These are phyloP conservation scores for Spialia ferax DNA, from an alignment of 2,888 invertebrate genomes.

Conservation along the genomic window DNA sequence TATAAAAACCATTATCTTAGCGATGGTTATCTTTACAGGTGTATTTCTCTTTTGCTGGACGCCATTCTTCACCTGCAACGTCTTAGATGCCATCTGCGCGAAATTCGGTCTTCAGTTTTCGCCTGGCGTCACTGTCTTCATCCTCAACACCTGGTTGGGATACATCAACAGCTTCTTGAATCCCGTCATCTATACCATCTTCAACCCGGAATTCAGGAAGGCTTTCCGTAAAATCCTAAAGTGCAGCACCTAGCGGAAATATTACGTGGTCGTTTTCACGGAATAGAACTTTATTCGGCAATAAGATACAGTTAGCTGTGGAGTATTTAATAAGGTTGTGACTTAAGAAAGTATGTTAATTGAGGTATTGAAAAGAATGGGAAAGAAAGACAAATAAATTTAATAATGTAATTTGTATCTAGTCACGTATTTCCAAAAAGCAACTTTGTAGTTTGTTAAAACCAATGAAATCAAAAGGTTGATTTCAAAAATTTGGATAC, in stretches of 20 bases:
- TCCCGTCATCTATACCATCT: constrained; percentile 97
- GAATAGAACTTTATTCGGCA: constrained; percentile 47
- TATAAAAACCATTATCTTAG: too few relatives aligned
- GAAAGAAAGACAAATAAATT: neutral
- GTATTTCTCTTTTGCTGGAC: constrained; percentile 99
- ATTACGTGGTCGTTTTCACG: constrained; percentile 71
- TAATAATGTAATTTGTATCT: neutral
- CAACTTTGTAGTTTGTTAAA: neutral
- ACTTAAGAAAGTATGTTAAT: constrained; percentile 7
- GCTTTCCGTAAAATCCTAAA: constrained; percentile 97
- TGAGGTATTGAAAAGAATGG: neutral
- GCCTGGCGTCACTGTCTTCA: constrained; percentile 95
- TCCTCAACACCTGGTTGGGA: constrained; percentile 98
- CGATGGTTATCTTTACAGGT: constrained; percentile 89
- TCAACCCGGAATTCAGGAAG: constrained; percentile 99
- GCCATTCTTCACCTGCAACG: constrained; percentile 99
- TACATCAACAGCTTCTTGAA: constrained; percentile 98
- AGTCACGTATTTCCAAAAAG: neutral
- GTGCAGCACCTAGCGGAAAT: constrained; percentile 86
- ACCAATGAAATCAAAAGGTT: too few relatives aligned
- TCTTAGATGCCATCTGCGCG: constrained; percentile 98
- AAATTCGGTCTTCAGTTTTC: constrained; percentile 93
- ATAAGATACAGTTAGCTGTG: neutral
- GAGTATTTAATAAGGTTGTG: constrained; percentile 31
- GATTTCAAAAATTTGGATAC: neutral